These are phyloP conservation scores for Parnassius glacialis DNA, from an alignment of 2,888 invertebrate species.

Conservation along the genomic window DNA sequence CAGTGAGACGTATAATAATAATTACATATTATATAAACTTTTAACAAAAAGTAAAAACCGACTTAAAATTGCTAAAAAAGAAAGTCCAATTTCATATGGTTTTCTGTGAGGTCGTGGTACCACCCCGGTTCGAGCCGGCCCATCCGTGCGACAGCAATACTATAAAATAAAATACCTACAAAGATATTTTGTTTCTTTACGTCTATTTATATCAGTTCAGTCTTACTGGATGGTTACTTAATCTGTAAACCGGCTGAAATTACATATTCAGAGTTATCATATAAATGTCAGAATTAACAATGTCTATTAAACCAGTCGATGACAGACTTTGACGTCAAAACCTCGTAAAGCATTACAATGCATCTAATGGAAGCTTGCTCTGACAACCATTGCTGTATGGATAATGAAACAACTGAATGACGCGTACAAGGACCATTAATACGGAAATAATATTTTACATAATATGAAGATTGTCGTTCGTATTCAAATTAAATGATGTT, in stretches of 20 bases:
- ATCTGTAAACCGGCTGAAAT: not conserved
- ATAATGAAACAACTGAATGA: conserved; percentile 20
- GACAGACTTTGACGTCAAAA: conserved; percentile 24
- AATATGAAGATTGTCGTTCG: conserved; percentile 15
- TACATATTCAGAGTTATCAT: conserved; percentile 10
- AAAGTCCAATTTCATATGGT: no score
- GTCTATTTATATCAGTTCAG: no score
- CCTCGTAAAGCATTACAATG: conserved; percentile 8
- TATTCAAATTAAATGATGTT: conserved; percentile 16
- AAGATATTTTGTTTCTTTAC: no score
- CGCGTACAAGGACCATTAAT: conserved; percentile 16
- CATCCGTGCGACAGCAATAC: no score
- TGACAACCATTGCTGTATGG: conserved; percentile 12
- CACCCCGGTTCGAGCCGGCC: no score
- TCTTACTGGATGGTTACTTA: not conserved
- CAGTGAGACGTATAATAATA: no score
- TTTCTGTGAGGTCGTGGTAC: no score
- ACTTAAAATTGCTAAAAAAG: no score
- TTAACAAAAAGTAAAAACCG: no score
- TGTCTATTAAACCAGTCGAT: conserved; percentile 14
- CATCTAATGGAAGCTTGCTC: conserved; percentile 4
- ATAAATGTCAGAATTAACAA: conserved; percentile 20
- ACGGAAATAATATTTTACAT: conserved; percentile 24
- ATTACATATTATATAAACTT: no score
- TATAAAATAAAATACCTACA: no score